A percentile compares a stretch with the other conserved stretches of the same genome.
Evolutionary conservation across 2,888 invertebrate species (phyloP).

Genomic region (Hermaeophaga mercurialis): DNA sequence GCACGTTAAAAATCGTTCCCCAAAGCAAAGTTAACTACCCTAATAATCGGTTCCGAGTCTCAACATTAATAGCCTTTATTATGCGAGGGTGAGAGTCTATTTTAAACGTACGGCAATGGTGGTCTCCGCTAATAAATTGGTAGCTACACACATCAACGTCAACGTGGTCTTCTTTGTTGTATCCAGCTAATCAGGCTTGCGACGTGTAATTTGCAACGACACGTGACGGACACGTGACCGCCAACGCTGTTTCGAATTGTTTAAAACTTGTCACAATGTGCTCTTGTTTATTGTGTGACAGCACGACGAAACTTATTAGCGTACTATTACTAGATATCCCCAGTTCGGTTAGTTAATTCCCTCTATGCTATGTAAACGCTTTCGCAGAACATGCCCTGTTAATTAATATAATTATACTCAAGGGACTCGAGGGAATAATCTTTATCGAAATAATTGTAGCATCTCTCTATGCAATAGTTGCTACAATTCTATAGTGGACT

Average conservation of each 20-base stretch:
- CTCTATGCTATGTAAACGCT: constrained; percentile 13
- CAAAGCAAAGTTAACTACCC: constrained; percentile 46
- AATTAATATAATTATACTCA: constrained; percentile 7
- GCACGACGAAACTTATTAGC: constrained; percentile 36
- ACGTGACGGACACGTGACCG: constrained; percentile 54
- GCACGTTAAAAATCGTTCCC: constrained; percentile 27
- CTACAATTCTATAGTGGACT: too few species aligned
- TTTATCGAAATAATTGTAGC: not conserved
- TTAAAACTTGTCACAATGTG: constrained; percentile 55
- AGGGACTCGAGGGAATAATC: not conserved
- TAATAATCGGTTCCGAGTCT: constrained; percentile 47
- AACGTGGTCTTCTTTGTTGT: constrained; percentile 54
- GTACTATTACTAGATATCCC: constrained; percentile 15
- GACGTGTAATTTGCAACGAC: constrained; percentile 56
- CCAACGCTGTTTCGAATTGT: constrained; percentile 51
- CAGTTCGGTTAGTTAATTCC: constrained; percentile 12
- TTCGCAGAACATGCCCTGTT: constrained; percentile 6
- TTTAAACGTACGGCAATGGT: constrained; percentile 42
- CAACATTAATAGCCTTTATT: constrained; percentile 53
- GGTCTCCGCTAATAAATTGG: constrained; percentile 57
- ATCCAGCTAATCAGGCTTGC: constrained; percentile 53
- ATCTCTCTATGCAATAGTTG: too few species aligned
- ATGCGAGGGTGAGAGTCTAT: constrained; percentile 44
- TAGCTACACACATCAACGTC: constrained; percentile 60
- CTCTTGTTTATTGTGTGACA: constrained; percentile 46